A percentile compares a stretch with the other conserved stretches of the same genome.
phyloP scores from a whole-genome alignment of 2,797 vertebrate species.

The Peromyscus eremicus region DNA sequence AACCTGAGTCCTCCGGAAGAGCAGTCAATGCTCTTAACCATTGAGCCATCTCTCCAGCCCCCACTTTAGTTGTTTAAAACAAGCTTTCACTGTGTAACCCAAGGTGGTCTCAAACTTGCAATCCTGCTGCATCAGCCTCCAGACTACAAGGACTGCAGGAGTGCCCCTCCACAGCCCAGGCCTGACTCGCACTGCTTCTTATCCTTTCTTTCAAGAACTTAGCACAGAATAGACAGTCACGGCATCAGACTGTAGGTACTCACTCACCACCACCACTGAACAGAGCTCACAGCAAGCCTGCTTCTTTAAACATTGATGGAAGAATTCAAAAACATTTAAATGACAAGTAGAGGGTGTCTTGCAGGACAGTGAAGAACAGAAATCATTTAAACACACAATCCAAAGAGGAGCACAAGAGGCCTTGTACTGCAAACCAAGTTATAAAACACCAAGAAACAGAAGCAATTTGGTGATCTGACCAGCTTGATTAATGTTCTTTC shows the following conservation, averaged over 20 bases:
- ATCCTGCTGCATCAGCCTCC: background rate
- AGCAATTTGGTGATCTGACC: background rate
- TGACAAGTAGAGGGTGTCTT: background rate
- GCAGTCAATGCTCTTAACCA: background rate
- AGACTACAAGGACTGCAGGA: background rate
- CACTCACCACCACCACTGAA: background rate
- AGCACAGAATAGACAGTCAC: background rate
- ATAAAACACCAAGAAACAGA: slow-evolving; percentile 21
- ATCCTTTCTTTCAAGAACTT: slow-evolving; percentile 7
- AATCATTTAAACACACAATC: slow-evolving; percentile 39
- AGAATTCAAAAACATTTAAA: slow-evolving; percentile 49
- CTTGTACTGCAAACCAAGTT: slow-evolving; percentile 29
- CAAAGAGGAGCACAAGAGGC: slow-evolving; percentile 15
- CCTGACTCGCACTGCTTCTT: background rate
- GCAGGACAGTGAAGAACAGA: slow-evolving; percentile 54
- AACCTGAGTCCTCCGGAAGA: background rate
- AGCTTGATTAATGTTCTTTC: background rate
- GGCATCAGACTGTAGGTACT: background rate
- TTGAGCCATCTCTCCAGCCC: background rate
- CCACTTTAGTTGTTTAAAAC: background rate
- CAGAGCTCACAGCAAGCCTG: background rate
- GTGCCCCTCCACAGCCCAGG: background rate
- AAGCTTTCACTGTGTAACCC: background rate
- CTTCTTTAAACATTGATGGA: slow-evolving; percentile 24
- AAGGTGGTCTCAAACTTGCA: background rate